Evolutionary conservation across 1,140 invertebrate genomes (phyloP).

Genomic region (Thaumetopoea pityocampa): DNA sequence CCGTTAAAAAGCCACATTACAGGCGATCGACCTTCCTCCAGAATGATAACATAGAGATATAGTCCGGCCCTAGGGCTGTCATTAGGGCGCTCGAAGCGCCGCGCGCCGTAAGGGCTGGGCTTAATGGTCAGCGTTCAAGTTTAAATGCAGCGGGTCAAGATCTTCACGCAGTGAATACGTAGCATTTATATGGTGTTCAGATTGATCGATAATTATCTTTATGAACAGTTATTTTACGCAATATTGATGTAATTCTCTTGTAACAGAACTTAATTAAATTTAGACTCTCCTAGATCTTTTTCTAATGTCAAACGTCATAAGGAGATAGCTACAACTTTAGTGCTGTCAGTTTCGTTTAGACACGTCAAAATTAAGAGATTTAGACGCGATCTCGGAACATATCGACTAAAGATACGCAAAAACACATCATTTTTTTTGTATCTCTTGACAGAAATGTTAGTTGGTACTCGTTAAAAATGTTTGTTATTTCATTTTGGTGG

Average conservation of each 20-base stretch:
- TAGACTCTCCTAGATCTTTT: too few species aligned
- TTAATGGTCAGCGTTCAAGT: constrained; percentile 26
- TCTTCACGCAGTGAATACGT: constrained; percentile 18
- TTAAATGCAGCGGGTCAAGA: constrained; percentile 46
- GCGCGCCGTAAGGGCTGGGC: constrained; percentile 23
- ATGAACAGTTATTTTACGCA: neutral
- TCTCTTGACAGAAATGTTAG: too few species aligned
- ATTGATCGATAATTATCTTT: neutral
- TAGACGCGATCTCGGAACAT: too few species aligned
- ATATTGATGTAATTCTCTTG: constrained; percentile 4
- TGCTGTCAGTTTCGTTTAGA: too few species aligned
- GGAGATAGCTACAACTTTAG: too few species aligned
- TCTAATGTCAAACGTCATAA: too few species aligned
- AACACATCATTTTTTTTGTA: too few species aligned
- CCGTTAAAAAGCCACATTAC: constrained; percentile 52
- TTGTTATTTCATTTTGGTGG: too few species aligned
- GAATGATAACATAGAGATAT: constrained; percentile 44
- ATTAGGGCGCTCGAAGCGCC: constrained; percentile 40
- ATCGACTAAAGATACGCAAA: too few species aligned
- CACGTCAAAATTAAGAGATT: too few species aligned
- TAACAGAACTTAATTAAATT: too few species aligned
- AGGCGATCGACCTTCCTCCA: constrained; percentile 42
- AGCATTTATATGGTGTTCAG: constrained; percentile 1
- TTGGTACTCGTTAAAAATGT: too few species aligned
- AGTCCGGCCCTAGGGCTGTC: constrained; percentile 37